Base-by-base conservation (phyloP, 2,113 vertebrate species). In the Etheostoma spectabile region DNA sequence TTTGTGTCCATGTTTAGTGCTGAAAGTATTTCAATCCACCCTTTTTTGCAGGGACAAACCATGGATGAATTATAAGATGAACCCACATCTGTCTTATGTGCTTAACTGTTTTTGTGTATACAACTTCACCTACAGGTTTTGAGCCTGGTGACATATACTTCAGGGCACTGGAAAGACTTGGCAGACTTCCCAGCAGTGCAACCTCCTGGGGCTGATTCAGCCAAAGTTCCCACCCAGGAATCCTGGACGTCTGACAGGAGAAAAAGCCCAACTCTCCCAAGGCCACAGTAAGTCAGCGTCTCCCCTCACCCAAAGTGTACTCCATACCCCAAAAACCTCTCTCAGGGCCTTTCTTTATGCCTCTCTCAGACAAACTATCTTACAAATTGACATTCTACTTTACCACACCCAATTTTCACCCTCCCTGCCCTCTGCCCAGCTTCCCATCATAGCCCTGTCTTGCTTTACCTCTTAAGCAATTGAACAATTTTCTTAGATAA, bases 141-240 rank as follows among this genome's bases (percentile, higher is more conserved):
- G 30, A 88, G 83, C 53, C 46, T 94, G 90, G 92, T 89, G 92
- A 94, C 90, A 95, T 86, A 93, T 95, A 92, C 93, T 90, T 87
- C 83, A 79, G 78, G 74, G 75, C 83, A 72, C 78, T 91, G 74
- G 79, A 88, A 86, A 86, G 82, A 67, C 83, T 89, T 95, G 94
- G 94, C 87, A 48, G 77, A 16, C 52, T 57, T 94, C 93, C 92
- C 89, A 86, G 89, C 75, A 89, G 80, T 60, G 21, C 83, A 86
- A 90, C 92, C 94, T 94, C 94, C 88, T 89, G 92, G 92, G 93
- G 87, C 77, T 90, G 85, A 90, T 94, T 93, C 81, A 91, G 91
- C 80, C 88, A 84, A 64, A 42, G 91, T 95, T 95, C 94, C 95
- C 95, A 95, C 93, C 92, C 94, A 94, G 93, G 93, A 95, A 94